Evolutionary conservation across 2,888 invertebrate genomes (phyloP), one percentile per base, ranked within the genome.

Genomic region (Theretra japonica): DNA sequence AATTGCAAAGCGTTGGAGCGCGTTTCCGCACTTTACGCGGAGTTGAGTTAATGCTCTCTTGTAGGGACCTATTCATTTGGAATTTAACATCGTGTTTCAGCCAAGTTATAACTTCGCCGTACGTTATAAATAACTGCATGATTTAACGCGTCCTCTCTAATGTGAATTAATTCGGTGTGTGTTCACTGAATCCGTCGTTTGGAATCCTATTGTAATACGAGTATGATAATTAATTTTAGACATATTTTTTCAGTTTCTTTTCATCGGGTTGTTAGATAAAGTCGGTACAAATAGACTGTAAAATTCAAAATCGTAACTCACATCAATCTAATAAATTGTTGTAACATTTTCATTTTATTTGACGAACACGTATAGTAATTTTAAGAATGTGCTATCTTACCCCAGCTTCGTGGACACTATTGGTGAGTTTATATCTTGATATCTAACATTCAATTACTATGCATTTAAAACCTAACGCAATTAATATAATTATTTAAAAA

Each of bases 41-140:
- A 87, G 87, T 84, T 82, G 87, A 89, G 86, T 90, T 87, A 90
- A 90, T 87, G 86, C 85, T 88, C 87, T 85, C 84, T 87, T 86
- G 83, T 83, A 74, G 76, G 78, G 78, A 87, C 83, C 88, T 88
- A 89, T 91, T 92, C 90, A 90, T 90, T 91, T 86, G 86, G 85
- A 90, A 91, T 88, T 86, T 83, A 90, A 87, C 88, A 85, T 84
- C 87, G 84, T 84, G 86, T 86, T 87, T 75, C 82, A 77, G 73
- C 76, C 80, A 85, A 86, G 84, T 87, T 87, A 81, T 82, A 83
- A 84, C 82, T 82, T 81, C 75, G 75, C 75, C 81, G 82, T 82
- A 75, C 81, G 85, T 84, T 79, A 86, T 88, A 88, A 89, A 90
- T 88, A 90, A 86, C 86, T 83, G 84, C 79, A 80, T 83, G 85